A percentile compares a stretch with the other conserved stretches of the same genome.
phyloP scores from a whole-genome alignment of 2,797 vertebrate genomes.

The Sebastes oblongus region DNA sequence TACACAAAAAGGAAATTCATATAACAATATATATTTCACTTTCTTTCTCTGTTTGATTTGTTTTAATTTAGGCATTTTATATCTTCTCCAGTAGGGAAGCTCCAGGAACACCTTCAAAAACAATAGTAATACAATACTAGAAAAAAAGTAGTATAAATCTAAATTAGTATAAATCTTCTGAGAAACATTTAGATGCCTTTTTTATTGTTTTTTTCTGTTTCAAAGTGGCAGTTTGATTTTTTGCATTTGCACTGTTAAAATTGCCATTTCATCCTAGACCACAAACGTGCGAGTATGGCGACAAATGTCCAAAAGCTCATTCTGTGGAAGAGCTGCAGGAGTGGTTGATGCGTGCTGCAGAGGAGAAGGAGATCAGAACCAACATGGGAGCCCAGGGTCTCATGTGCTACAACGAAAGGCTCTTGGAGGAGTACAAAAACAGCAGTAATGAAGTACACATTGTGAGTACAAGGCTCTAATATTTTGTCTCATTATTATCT shows the following conservation, averaged over 20 bases:
- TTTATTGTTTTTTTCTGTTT: background rate
- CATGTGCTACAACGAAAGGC: slow-evolving; percentile 82
- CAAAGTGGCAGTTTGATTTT: background rate
- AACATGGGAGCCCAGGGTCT: slow-evolving; percentile 79
- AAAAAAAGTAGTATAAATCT: background rate
- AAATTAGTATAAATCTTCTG: background rate
- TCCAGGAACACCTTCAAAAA: background rate
- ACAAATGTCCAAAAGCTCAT: slow-evolving; percentile 82
- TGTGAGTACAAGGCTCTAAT: slow-evolving; percentile 75
- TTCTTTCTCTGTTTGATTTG: background rate
- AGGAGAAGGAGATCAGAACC: slow-evolving; percentile 51
- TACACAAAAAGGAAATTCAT: background rate
- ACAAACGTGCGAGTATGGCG: slow-evolving; percentile 84
- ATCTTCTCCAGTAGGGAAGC: background rate
- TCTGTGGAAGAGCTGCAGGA: slow-evolving; percentile 86
- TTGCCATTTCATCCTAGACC: slow-evolving; percentile 64
- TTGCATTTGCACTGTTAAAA: background rate
- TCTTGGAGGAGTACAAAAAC: slow-evolving; percentile 84
- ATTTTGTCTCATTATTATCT: background rate
- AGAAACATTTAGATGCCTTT: background rate
- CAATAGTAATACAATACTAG: background rate
- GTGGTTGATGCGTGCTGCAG: slow-evolving; percentile 82
- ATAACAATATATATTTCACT: background rate
- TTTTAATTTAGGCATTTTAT: background rate
- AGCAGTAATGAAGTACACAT: slow-evolving; percentile 81